A percentile compares a stretch with the other conserved stretches of the same genome.
These are phyloP conservation scores for Ophiothrix spiculata DNA, from an alignment of 35 echinoderm and acorn worm genomes.

Conservation along the genomic window DNA sequence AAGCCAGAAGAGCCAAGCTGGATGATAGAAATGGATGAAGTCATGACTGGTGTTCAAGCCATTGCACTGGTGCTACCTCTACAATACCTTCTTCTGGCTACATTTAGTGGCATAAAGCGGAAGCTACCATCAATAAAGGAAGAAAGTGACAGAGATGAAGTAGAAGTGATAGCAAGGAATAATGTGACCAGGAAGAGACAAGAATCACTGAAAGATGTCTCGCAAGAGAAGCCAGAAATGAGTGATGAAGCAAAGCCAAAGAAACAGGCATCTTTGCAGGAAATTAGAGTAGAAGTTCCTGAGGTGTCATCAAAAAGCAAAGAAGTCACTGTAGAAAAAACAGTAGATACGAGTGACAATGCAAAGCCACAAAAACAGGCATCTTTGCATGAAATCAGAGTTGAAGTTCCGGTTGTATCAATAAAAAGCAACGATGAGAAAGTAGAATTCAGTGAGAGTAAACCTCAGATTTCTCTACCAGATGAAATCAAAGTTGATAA, in stretches of 20 bases:
- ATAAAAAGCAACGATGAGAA: too few species aligned
- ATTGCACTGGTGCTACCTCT: not conserved
- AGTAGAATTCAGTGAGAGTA: too few species aligned
- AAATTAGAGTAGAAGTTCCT: not conserved
- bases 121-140: not conserved
- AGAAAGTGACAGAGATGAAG: not conserved
- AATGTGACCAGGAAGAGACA: not conserved
- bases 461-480: too few species aligned
- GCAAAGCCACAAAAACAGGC: not conserved
- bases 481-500: too few species aligned
- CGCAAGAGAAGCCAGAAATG: not conserved
- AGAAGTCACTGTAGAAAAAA: too few species aligned
- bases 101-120: not conserved
- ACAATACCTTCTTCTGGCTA: not conserved
- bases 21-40: not conserved
- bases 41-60: not conserved
- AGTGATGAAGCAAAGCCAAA: not conserved
- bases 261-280: not conserved
- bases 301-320: not conserved
- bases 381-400: too few species aligned
- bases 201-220: not conserved
- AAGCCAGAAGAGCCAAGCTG: not conserved
- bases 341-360: not conserved
- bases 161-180: too few species aligned
- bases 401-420: too few species aligned